phyloP scores from a whole-genome alignment of 2,113 vertebrate genomes.

The Ptychochromis oligacanthus region DNA sequence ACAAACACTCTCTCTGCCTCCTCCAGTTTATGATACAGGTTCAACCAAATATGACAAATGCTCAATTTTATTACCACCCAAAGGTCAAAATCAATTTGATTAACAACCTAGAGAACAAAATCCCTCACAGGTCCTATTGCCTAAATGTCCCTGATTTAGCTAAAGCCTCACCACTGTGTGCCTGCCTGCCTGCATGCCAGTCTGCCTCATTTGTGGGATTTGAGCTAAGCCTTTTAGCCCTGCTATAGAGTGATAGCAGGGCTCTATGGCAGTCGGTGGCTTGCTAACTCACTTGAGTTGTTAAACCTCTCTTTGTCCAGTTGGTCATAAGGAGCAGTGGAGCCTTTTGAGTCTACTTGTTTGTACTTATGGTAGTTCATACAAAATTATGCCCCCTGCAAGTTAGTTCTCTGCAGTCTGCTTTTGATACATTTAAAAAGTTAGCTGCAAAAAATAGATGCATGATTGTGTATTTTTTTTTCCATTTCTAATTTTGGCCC shows the following conservation, averaged over 20 bases:
- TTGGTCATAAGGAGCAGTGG: conserved; percentile 1
- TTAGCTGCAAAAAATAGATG: neutral
- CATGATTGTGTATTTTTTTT: conserved; percentile 1
- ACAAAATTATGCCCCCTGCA: neutral
- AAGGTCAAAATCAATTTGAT: conserved; percentile 69
- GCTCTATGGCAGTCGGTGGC: conserved; percentile 16
- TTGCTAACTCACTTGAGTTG: conserved; percentile 26
- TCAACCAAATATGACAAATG: conserved; percentile 38
- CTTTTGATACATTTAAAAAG: neutral
- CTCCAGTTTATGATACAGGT: neutral
- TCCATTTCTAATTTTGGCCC: neutral
- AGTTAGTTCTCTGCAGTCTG: neutral
- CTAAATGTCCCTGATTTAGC: conserved; percentile 52
- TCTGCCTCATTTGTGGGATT: conserved; percentile 60
- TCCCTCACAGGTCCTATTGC: conserved; percentile 49
- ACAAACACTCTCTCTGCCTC: neutral
- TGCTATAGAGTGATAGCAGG: conserved; percentile 20
- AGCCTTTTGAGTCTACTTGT: neutral
- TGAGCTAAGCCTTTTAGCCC: conserved; percentile 55
- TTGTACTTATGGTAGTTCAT: neutral
- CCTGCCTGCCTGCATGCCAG: conserved; percentile 5
- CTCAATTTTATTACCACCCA: conserved; percentile 23
- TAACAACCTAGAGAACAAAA: conserved; percentile 58
- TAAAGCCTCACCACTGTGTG: conserved; percentile 37
- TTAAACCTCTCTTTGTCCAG: conserved; percentile 35